These are phyloP conservation scores for Spodoptera picta DNA, from an alignment of 2,888 invertebrate genomes.

Conservation along the genomic window DNA sequence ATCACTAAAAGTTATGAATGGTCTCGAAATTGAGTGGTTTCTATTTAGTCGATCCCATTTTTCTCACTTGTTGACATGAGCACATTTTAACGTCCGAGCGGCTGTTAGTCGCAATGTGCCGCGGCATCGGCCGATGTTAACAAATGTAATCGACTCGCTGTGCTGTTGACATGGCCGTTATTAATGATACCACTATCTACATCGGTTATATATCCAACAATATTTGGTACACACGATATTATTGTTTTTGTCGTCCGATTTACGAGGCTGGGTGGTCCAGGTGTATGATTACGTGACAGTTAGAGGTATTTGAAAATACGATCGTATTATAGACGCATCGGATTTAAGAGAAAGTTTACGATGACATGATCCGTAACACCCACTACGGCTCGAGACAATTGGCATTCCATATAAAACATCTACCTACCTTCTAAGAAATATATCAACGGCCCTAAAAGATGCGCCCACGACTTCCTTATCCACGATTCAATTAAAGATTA, in stretches of 20 bases:
- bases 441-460: constrained; percentile 21
- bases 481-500: constrained; percentile 46
- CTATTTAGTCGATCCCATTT: constrained; percentile 14
- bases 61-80: constrained; percentile 28
- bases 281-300: constrained; percentile 9
- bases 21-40: constrained; percentile 1
- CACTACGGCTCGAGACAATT: constrained; percentile 1
- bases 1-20: background rate
- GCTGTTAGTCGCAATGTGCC: constrained; percentile 55
- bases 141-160: constrained; percentile 72
- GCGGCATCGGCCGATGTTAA: constrained; percentile 68
- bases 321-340: constrained; percentile 1
- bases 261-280: constrained; percentile 55
- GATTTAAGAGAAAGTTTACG: constrained; percentile 7
- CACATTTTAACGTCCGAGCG: constrained; percentile 57
- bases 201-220: constrained; percentile 63
- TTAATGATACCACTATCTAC: constrained; percentile 68
- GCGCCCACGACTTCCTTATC: constrained; percentile 28
- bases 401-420: constrained; percentile 5
- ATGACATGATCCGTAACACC: constrained; percentile 7
- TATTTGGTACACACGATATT: constrained; percentile 60
- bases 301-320: constrained; percentile 3
- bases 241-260: constrained; percentile 55
- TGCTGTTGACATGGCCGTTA: constrained; percentile 69
- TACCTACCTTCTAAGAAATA: constrained; percentile 12